Percentiles rank a stretch among this genome's conserved stretches.
Conservation (phyloP, 2,113 vertebrate genomes). For the Rafetus swinhoei region DNA sequence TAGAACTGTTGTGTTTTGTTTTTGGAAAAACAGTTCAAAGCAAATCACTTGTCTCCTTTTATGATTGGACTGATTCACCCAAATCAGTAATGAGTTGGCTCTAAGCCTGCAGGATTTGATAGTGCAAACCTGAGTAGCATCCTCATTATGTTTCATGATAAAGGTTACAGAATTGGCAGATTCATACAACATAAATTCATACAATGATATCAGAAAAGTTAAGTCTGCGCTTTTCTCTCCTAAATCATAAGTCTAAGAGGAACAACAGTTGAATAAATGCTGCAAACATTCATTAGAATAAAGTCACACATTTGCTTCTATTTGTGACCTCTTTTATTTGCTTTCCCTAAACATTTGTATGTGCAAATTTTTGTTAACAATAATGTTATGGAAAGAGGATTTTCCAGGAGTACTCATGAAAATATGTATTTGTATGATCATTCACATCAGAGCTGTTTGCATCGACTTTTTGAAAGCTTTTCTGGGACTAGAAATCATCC, state of each 20-base stretch:
- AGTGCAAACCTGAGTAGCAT: no score
- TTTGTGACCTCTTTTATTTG: no score
- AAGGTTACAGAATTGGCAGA: no score
- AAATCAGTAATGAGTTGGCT: neutral
- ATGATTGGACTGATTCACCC: neutral
- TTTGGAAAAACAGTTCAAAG: neutral
- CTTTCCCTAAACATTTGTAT: accelerated
- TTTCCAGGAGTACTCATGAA: accelerated
- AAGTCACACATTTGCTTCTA: accelerated
- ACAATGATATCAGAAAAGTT: no score
- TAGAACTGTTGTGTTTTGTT: no score
- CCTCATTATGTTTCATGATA: no score
- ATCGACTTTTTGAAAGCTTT: accelerated
- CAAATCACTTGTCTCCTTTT: neutral
- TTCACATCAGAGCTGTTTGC: accelerated
- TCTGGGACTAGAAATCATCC: accelerated
- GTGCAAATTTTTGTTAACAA: no score
- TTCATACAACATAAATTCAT: no score
- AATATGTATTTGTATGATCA: accelerated
- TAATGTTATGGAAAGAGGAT: neutral
- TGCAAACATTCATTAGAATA: neutral
- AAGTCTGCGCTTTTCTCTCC: no score
- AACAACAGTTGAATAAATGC: no score
- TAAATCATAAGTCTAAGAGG: no score
- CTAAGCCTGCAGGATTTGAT: neutral